Conservation (phyloP, 2,888 invertebrate genomes). For the Harmothoe impar region DNA sequence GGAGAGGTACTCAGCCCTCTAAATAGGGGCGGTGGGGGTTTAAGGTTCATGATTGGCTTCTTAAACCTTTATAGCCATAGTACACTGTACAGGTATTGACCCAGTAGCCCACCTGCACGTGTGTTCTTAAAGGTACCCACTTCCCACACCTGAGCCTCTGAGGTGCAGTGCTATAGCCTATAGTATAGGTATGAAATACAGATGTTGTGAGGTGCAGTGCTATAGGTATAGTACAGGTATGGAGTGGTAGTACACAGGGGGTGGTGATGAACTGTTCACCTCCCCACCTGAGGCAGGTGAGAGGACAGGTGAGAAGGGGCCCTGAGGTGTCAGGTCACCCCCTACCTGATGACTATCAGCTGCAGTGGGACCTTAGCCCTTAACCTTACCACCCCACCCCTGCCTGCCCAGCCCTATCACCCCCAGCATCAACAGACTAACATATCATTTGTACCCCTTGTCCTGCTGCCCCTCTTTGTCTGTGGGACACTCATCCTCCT, state of each 20-base stretch:
- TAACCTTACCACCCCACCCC: constrained; percentile 15
- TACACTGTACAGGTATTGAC: no score
- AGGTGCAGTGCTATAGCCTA: no score
- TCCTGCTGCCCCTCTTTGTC: constrained; percentile 8
- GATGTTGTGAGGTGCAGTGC: no score
- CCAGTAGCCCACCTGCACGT: no score
- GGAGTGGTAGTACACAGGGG: neutral
- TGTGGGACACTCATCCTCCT: neutral
- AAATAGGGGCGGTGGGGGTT: no score
- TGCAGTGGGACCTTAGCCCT: neutral
- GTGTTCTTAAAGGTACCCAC: no score
- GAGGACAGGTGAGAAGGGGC: constrained; percentile 11
- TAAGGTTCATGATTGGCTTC: no score
- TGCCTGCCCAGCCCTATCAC: neutral
- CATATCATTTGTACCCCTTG: neutral
- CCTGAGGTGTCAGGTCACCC: neutral
- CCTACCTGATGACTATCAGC: constrained; percentile 20
- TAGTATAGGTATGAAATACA: no score
- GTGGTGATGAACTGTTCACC: constrained; percentile 23
- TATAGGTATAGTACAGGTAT: no score
- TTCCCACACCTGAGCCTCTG: no score
- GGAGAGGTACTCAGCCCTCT: no score
- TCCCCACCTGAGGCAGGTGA: constrained; percentile 3
- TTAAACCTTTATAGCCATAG: no score
- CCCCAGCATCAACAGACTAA: constrained; percentile 9